Conservation (phyloP, 2,888 invertebrate genomes). For the Heliconius ethilla region DNA sequence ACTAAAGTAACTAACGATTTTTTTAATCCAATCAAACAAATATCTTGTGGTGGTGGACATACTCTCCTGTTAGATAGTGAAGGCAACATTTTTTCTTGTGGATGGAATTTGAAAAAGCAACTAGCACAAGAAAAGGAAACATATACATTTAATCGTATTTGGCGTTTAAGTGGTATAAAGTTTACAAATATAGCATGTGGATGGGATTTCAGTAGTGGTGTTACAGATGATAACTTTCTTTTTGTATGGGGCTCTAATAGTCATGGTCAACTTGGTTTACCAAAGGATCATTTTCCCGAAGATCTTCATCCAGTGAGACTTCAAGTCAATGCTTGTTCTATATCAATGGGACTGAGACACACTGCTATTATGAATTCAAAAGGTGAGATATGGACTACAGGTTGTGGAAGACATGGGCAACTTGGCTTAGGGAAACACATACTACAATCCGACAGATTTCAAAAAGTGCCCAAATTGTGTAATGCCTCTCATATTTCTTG, state of each 20-base stretch:
- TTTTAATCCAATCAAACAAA: conserved; percentile 80
- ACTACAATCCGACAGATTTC: conserved; percentile 67
- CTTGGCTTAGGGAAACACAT: conserved; percentile 80
- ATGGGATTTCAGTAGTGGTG: conserved; percentile 91
- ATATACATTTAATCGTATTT: conserved; percentile 83
- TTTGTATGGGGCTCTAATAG: conserved; percentile 93
- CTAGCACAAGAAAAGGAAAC: conserved; percentile 81
- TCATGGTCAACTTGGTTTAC: conserved; percentile 88
- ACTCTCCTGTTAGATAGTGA: conserved; percentile 85
- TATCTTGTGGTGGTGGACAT: conserved; percentile 90
- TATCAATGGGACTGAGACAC: conserved; percentile 87
- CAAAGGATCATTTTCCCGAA: conserved; percentile 72
- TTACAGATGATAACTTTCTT: conserved; percentile 85
- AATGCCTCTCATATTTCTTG: conserved; percentile 85
- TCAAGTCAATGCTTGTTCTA: conserved; percentile 77
- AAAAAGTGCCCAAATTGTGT: conserved; percentile 79
- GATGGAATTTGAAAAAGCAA: conserved; percentile 90
- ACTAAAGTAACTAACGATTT: conserved; percentile 69
- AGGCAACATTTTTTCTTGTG: conserved; percentile 88
- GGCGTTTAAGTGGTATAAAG: conserved; percentile 78
- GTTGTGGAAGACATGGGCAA: conserved; percentile 86
- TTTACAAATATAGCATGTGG: conserved; percentile 87
- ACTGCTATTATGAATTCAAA: conserved; percentile 84
- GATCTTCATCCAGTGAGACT: conserved; percentile 66
- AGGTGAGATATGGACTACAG: conserved; percentile 84